Evolutionary conservation across 2,888 invertebrate genomes (phyloP).

Genomic region (Nemapogon koenigi): DNA sequence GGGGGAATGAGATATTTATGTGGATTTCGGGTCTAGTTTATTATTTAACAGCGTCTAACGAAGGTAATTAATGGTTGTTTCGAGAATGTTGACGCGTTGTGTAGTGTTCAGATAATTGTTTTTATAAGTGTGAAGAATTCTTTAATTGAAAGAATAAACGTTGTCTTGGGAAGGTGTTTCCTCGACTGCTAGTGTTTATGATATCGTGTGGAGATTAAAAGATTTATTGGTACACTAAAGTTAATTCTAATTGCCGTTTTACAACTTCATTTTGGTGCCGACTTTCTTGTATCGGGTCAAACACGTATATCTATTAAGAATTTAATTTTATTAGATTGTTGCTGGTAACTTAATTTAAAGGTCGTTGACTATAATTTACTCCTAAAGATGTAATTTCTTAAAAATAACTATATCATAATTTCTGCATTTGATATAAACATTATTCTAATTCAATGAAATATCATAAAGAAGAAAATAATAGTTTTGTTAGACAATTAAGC

Average conservation of each 20-base stretch:
- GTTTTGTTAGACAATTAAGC: too few relatives aligned
- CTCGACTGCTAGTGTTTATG: constrained; percentile 29
- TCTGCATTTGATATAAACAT: too few relatives aligned
- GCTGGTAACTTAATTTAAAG: too few relatives aligned
- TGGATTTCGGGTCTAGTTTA: constrained; percentile 24
- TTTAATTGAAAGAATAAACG: constrained; percentile 54
- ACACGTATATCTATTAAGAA: too few relatives aligned
- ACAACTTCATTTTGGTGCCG: constrained; percentile 23
- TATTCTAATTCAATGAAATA: too few relatives aligned
- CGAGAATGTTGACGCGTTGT: constrained; percentile 6
- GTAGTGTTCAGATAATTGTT: constrained; percentile 19
- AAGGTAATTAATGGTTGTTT: constrained; percentile 23
- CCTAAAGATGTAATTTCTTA: too few relatives aligned
- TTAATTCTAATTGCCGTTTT: constrained; percentile 45
- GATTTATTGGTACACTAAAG: constrained; percentile 42
- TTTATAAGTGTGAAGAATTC: constrained; percentile 43
- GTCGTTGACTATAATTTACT: too few relatives aligned
- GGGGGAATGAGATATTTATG: constrained; percentile 16
- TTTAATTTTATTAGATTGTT: too few relatives aligned
- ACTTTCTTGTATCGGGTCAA: too few relatives aligned
- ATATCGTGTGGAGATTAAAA: constrained; percentile 39
- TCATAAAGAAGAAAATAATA: too few relatives aligned
- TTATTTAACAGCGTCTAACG: constrained; percentile 27
- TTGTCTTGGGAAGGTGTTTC: constrained; percentile 15
- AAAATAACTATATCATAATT: too few relatives aligned